Evolutionary conservation across 2,888 invertebrate genomes (phyloP).

Genomic region (Endomychus coccineus): DNA sequence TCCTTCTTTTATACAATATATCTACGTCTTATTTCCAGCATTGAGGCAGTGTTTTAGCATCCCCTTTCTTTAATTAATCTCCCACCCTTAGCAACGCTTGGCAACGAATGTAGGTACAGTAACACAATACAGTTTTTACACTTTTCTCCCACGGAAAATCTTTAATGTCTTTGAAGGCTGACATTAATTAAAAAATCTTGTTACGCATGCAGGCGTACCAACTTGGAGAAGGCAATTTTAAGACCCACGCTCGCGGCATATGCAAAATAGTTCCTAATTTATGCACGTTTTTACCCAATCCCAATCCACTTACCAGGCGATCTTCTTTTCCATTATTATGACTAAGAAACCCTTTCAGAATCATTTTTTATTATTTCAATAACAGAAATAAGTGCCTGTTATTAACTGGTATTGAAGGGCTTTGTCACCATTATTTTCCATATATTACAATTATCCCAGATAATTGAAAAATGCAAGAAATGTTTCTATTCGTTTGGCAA

Average conservation of each 20-base stretch:
- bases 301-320: no score
- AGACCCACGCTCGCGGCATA: slow-evolving; percentile 33
- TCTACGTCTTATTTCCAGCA: slow-evolving; percentile 44
- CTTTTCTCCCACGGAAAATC: slow-evolving; percentile 36
- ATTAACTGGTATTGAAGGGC: no score
- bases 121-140: slow-evolving; percentile 44
- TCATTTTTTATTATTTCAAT: no score
- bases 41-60: slow-evolving; percentile 42
- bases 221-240: slow-evolving; percentile 33
- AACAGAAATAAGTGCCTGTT: no score
- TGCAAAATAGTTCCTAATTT: slow-evolving; percentile 36
- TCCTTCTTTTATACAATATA: slow-evolving; percentile 44
- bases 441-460: no score
- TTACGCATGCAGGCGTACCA: slow-evolving; percentile 38
- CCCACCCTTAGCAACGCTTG: slow-evolving; percentile 42
- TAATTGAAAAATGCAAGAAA: no score
- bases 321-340: no score
- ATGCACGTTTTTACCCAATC: slow-evolving; percentile 22
- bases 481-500: no score
- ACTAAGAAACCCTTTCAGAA: no score
- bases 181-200: slow-evolving; percentile 45
- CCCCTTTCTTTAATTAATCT: slow-evolving; percentile 46
- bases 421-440: no score
- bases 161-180: slow-evolving; percentile 41
- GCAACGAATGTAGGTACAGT: slow-evolving; percentile 44